phyloP scores from a whole-genome alignment of 2,888 invertebrate genomes.

The Lasioglossum villosulum region DNA sequence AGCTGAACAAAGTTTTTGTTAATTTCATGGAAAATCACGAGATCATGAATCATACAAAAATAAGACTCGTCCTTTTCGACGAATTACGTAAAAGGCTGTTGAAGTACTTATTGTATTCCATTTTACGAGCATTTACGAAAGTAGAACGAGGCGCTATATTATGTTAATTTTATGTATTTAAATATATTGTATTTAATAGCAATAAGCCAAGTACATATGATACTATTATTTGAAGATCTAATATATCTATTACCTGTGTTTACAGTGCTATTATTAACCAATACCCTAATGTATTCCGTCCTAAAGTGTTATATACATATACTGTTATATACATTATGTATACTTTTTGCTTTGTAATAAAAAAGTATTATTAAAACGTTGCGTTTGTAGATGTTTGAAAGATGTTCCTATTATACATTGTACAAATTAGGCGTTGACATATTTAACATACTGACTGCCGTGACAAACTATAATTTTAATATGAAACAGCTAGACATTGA shows the following conservation, averaged over 20 bases:
- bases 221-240: constrained; percentile 64
- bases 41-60: constrained; percentile 12
- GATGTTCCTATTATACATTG: constrained; percentile 19
- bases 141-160: constrained; percentile 49
- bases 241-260: constrained; percentile 66
- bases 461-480: not conserved
- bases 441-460: constrained; percentile 1
- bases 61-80: constrained; percentile 19
- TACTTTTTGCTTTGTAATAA: constrained; percentile 71
- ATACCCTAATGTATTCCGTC: constrained; percentile 75
- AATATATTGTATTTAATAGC: constrained; percentile 69
- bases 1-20: constrained; percentile 19
- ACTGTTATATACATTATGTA: constrained; percentile 67
- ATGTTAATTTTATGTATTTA: constrained; percentile 54
- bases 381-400: constrained; percentile 14
- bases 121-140: constrained; percentile 51
- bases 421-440: constrained; percentile 28
- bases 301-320: constrained; percentile 66
- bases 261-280: constrained; percentile 58
- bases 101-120: constrained; percentile 59
- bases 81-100: constrained; percentile 54
- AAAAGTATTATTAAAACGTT: constrained; percentile 58
- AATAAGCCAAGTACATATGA: constrained; percentile 59
- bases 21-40: not conserved
- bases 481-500: not conserved